Conservation (phyloP, 2,113 vertebrate species). For the Corvus cornix region DNA sequence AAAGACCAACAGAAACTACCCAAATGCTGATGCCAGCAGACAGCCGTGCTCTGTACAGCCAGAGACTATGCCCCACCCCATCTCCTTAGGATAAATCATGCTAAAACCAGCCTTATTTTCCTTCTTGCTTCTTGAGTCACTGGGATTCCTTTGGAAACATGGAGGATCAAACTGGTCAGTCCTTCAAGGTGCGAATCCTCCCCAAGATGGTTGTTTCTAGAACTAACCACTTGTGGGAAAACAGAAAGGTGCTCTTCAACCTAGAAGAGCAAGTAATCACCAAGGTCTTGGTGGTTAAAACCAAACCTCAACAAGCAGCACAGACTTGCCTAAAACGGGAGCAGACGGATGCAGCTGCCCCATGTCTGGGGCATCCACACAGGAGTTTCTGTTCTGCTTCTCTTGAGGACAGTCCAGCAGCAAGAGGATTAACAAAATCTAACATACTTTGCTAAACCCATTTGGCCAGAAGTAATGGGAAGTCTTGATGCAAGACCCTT, state of each 20-base stretch:
- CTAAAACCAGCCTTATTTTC: conserved; percentile 51
- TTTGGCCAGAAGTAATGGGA: conserved; percentile 16
- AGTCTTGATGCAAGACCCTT: conserved; percentile 1
- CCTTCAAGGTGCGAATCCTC: neutral
- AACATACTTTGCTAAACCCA: conserved; percentile 45
- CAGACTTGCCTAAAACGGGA: neutral
- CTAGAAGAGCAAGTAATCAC: conserved; percentile 28
- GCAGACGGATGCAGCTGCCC: neutral
- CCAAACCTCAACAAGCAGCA: neutral
- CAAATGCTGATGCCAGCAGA: conserved; percentile 6
- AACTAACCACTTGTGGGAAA: neutral
- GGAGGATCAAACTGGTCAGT: neutral
- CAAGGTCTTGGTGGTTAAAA: neutral
- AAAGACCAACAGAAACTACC: neutral
- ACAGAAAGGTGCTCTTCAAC: conserved; percentile 23
- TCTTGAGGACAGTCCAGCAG: neutral
- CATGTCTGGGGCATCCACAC: neutral
- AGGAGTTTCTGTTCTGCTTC: conserved; percentile 12
- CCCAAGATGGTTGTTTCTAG: neutral
- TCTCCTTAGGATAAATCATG: conserved; percentile 14
- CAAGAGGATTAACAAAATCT: conserved; percentile 47
- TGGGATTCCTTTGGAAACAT: conserved; percentile 24
- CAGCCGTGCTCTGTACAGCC: neutral
- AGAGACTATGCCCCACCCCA: conserved; percentile 4
- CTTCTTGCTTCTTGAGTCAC: conserved; percentile 30